Conservation (phyloP, 2,888 invertebrate species). For the Heliothis peltigera region DNA sequence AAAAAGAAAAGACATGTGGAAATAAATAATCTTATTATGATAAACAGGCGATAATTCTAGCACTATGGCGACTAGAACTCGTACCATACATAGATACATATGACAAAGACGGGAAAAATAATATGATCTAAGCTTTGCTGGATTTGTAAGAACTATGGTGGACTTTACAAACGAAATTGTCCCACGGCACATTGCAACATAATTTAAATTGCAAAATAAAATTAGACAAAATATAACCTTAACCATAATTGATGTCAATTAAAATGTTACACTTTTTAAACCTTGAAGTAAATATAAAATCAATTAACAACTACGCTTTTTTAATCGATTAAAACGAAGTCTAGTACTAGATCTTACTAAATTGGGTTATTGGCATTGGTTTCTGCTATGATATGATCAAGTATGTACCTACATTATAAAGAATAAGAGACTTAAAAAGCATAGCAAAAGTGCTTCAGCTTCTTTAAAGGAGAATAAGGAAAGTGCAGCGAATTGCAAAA, state of each 20-base stretch:
- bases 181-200: slow-evolving; percentile 27
- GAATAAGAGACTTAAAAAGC: slow-evolving; percentile 3
- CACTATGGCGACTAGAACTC: too few relatives aligned
- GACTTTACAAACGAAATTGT: slow-evolving; percentile 4
- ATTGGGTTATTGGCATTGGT: neutral
- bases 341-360: neutral
- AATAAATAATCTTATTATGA: too few relatives aligned
- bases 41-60: too few relatives aligned
- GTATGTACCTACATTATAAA: neutral
- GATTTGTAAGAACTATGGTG: slow-evolving; percentile 14
- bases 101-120: too few relatives aligned
- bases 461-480: neutral
- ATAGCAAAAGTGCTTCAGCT: neutral
- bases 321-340: slow-evolving; percentile 33
- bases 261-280: slow-evolving; percentile 13
- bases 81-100: too few relatives aligned
- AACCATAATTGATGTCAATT: slow-evolving; percentile 21
- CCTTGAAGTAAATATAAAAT: slow-evolving; percentile 51
- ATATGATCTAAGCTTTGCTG: neutral
- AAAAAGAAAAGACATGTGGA: too few relatives aligned
- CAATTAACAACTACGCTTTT: slow-evolving; percentile 22
- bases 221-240: slow-evolving; percentile 22
- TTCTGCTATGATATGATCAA: neutral
- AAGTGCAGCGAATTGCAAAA: slow-evolving; percentile 30
- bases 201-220: slow-evolving; percentile 22